These are phyloP conservation scores for Drosophila littoralis DNA, from an alignment of 1,140 invertebrate species.

Conservation along the genomic window DNA sequence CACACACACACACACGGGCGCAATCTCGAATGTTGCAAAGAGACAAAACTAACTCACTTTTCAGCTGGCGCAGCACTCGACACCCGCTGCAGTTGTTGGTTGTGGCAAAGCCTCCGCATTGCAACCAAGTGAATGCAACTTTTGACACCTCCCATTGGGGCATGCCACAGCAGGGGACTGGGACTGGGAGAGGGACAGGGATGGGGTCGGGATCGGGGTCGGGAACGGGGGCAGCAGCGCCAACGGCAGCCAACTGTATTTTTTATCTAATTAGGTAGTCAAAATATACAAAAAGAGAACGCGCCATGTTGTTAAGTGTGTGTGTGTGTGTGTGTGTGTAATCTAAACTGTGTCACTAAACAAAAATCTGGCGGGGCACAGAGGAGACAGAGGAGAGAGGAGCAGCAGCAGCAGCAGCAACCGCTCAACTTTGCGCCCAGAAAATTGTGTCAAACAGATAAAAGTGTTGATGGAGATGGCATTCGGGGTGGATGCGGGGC, in stretches of 20 bases:
- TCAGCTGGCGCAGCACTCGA: constrained; percentile 38
- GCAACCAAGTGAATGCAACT: constrained; percentile 44
- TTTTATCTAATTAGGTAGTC: constrained; percentile 81
- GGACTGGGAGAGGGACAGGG: neutral
- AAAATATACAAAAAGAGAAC: constrained; percentile 58
- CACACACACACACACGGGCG: constrained; percentile 21
- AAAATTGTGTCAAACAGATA: constrained; percentile 82
- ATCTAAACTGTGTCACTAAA: constrained; percentile 81
- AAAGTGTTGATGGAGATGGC: constrained; percentile 47
- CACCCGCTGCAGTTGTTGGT: constrained; percentile 26
- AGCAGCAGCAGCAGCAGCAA: constrained; percentile 17
- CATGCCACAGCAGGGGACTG: neutral
- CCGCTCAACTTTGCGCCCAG: constrained; percentile 70
- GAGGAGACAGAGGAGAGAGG: constrained; percentile 12
- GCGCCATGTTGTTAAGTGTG: neutral
- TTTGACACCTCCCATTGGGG: constrained; percentile 49
- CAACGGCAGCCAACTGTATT: constrained; percentile 50
- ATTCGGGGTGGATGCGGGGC: neutral
- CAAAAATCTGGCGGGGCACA: constrained; percentile 58
- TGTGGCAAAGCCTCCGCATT: constrained; percentile 45
- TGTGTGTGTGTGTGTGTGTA: constrained; percentile 42
- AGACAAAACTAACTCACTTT: constrained; percentile 36
- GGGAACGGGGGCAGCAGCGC: neutral
- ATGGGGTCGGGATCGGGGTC: neutral
- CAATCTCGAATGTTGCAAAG: constrained; percentile 24